A percentile compares a stretch with the other conserved stretches of the same genome.
These are phyloP conservation scores for Neodiprion virginianus DNA, from an alignment of 1,140 invertebrate genomes.

Conservation along the genomic window DNA sequence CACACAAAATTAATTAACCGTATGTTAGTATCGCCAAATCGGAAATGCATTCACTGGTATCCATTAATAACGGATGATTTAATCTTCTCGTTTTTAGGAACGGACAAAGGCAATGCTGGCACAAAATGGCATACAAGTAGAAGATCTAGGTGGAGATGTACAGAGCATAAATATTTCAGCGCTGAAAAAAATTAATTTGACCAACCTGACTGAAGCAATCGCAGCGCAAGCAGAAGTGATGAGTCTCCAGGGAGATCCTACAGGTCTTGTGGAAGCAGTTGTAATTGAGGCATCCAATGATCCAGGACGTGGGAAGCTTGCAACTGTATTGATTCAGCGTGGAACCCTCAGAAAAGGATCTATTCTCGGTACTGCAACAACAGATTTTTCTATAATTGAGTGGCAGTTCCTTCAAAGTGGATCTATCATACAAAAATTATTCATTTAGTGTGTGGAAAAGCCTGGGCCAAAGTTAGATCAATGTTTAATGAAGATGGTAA, in stretches of 20 bases:
- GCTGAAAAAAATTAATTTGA: conserved; percentile 81
- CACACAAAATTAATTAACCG: too few species aligned
- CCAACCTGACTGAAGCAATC: conserved; percentile 84
- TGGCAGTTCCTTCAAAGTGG: too few species aligned
- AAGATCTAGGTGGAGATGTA: conserved; percentile 91
- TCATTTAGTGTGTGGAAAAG: conserved; percentile 74
- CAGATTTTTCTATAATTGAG: too few species aligned
- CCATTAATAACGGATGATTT: not conserved
- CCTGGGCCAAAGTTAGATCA: conserved; percentile 85
- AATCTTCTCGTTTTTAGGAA: conserved; percentile 64
- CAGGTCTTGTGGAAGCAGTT: conserved; percentile 86
- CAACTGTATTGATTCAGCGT: conserved; percentile 87
- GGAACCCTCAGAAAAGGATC: conserved; percentile 87
- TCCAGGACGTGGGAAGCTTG: conserved; percentile 79
- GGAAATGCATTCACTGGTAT: too few species aligned
- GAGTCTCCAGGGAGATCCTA: conserved; percentile 82
- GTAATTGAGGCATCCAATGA: conserved; percentile 88
- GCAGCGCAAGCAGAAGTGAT: conserved; percentile 87
- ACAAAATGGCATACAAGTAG: conserved; percentile 81
- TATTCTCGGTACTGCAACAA: conserved; percentile 63
- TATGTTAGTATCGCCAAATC: too few species aligned
- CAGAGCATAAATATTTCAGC: conserved; percentile 94
- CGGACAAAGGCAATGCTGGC: conserved; percentile 77
- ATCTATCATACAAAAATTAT: too few species aligned
- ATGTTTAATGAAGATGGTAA: conserved; percentile 84